Percentiles rank a stretch among this genome's conserved stretches.
phyloP scores from a whole-genome alignment of 1,140 invertebrate species.

The Lordiphosa mommai region DNA sequence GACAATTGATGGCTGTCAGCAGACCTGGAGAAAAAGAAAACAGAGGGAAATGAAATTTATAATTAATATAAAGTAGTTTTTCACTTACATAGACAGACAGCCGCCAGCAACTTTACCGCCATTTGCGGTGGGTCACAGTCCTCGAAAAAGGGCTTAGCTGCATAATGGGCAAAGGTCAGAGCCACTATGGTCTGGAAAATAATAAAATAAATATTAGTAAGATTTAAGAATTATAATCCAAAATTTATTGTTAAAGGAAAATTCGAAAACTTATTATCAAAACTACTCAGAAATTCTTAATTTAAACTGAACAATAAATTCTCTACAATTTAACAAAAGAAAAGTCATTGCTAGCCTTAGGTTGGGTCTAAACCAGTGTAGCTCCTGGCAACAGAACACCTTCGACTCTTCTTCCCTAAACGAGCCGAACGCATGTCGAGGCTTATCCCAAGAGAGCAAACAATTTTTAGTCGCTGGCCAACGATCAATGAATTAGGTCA shows the following conservation, averaged over 20 bases:
- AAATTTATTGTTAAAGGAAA: background rate
- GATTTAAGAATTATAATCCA: background rate
- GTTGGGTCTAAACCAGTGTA: too few species aligned
- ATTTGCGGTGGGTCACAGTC: conserved; percentile 85
- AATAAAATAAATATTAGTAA: too few species aligned
- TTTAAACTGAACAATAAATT: too few species aligned
- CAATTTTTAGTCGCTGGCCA: too few species aligned
- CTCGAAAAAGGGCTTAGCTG: conserved; percentile 90
- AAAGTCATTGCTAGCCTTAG: too few species aligned
- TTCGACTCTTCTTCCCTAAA: too few species aligned
- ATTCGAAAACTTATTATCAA: background rate
- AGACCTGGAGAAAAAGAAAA: conserved; percentile 83
- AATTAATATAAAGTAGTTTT: background rate
- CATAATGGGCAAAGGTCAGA: conserved; percentile 89
- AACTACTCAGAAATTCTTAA: too few species aligned
- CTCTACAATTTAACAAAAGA: too few species aligned
- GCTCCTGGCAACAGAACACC: too few species aligned
- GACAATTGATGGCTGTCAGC: conserved; percentile 93
- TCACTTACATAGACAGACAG: conserved; percentile 88
- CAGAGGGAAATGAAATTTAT: background rate
- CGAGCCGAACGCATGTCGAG: too few species aligned
- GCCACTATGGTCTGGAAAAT: conserved; percentile 88
- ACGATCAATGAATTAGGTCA: too few species aligned
- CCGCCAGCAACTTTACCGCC: conserved; percentile 86
- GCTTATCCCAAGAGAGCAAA: too few species aligned